Evolutionary conservation across 2,888 invertebrate species (phyloP), one percentile per base, ranked within the genome.

Genomic region (Onthophagus sagittarius): DNA sequence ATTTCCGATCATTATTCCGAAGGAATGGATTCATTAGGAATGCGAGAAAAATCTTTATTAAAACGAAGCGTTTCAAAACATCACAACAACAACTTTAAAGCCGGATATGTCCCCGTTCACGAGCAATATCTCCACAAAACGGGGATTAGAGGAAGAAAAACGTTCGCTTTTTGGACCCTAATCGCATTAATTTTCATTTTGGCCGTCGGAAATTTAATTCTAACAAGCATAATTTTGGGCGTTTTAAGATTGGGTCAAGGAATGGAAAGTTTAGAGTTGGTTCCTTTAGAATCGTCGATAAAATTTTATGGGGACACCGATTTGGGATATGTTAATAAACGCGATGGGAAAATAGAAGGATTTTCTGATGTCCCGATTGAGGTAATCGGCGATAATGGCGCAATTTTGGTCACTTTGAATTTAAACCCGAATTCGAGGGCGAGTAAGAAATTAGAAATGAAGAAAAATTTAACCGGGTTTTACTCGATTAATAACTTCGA

Each of bases 251-350:
- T 96, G 74, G 94, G 94, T 0, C 91, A 91, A 82, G 95, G 95
- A 5, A 92, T 96, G 90, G 93, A 95, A 81, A 93, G 94, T 77
- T 88, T 96, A 85, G 96, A 96, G 84, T 88, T 95, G 69, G 89
- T 95, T 74, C 90, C 92, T 0, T 92, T 93, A 71, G 90, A 91
- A 75, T 89, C 90, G 75, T 88, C 93, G 0, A 87, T 95, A 0
- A 95, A 95, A 82, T 92, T 96, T 82, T 92, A 91, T 76, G 95
- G 95, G 0, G 86, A 89, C 64, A 89, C 93, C 0, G 93, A 94
- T 81, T 86, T 96, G 77, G 94, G 94, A 79, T 90, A 91, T 75
- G 87, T 95, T n/a, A 91, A 91, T 80, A 93, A 93, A 82, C 86
- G 89, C 0, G 90, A 93, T 78, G 94, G 93, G 0, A 85, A 89